Percentiles rank a stretch among this genome's conserved stretches.
Evolutionary conservation across 2,113 vertebrate species (phyloP).

Genomic region (Pyxicephalus adspersus): DNA sequence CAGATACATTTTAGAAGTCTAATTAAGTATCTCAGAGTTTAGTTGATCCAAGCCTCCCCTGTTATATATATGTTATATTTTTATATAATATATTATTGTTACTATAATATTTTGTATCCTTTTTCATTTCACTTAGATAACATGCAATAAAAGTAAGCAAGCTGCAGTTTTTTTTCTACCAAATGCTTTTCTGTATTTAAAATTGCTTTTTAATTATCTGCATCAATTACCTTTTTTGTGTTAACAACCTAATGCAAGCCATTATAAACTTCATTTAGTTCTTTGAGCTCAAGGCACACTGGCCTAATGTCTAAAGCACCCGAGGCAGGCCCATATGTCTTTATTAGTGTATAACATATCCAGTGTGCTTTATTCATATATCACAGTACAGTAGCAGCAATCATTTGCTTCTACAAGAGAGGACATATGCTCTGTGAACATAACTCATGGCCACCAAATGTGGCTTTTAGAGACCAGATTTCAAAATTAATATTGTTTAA

Average conservation of each 20-base stretch:
- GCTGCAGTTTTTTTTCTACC: too few species aligned
- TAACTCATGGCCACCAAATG: conserved; percentile 45
- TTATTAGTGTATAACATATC: conserved; percentile 40
- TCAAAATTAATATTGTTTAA: conserved; percentile 10
- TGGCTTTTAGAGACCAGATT: conserved; percentile 6
- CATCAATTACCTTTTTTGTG: conserved; percentile 24
- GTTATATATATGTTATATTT: too few species aligned
- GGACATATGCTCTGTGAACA: conserved; percentile 47
- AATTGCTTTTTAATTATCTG: neutral
- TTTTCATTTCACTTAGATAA: too few species aligned
- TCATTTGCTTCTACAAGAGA: conserved; percentile 43
- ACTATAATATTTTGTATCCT: too few species aligned
- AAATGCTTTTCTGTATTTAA: too few species aligned
- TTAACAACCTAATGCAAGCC: neutral
- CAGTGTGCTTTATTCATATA: conserved; percentile 41
- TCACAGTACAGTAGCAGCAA: conserved; percentile 46
- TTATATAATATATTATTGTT: too few species aligned
- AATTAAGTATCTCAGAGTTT: too few species aligned
- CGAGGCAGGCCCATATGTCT: conserved; percentile 32
- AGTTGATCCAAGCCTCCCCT: too few species aligned
- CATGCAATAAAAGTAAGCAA: too few species aligned
- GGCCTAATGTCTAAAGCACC: conserved; percentile 16
- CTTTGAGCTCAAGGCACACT: conserved; percentile 26
- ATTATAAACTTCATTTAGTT: conserved; percentile 1
- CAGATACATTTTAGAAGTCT: too few species aligned